phyloP scores from a whole-genome alignment of 2,113 vertebrate genomes.

The Mobula hypostoma region DNA sequence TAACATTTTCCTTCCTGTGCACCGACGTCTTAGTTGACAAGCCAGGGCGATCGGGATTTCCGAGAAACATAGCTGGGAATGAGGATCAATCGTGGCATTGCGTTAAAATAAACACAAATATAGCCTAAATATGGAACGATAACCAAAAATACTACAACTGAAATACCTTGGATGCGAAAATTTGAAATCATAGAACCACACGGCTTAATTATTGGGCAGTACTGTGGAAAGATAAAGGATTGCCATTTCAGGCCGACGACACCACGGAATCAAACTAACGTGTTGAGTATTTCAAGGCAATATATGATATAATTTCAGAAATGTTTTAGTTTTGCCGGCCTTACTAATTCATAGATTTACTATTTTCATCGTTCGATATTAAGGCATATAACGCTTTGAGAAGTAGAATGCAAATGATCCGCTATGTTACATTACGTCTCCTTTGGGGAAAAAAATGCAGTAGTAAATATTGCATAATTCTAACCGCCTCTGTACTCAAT shows the following conservation, averaged over 20 bases:
- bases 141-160: not conserved
- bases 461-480: not conserved
- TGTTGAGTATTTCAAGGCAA: not conserved
- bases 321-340: not conserved
- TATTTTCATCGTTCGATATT: not conserved
- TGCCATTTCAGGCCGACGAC: not conserved
- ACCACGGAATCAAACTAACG: not conserved
- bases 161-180: not conserved
- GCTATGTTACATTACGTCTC: not conserved
- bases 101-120: not conserved
- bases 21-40: not conserved
- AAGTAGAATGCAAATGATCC: not conserved
- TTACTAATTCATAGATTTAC: not conserved
- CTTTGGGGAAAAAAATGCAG: not conserved
- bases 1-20: conserved; percentile 27
- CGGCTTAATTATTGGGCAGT: no score
- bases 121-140: not conserved
- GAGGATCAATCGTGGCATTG: not conserved
- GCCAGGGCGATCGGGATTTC: not conserved
- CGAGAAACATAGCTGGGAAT: not conserved
- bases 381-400: not conserved
- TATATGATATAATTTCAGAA: not conserved
- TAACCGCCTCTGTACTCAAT: not conserved
- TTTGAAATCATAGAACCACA: not conserved
- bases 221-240: not conserved